Percentiles rank a stretch among this genome's conserved stretches.
Evolutionary conservation across 2,888 invertebrate genomes (phyloP).

Genomic region (Gnatocerus cornutus): DNA sequence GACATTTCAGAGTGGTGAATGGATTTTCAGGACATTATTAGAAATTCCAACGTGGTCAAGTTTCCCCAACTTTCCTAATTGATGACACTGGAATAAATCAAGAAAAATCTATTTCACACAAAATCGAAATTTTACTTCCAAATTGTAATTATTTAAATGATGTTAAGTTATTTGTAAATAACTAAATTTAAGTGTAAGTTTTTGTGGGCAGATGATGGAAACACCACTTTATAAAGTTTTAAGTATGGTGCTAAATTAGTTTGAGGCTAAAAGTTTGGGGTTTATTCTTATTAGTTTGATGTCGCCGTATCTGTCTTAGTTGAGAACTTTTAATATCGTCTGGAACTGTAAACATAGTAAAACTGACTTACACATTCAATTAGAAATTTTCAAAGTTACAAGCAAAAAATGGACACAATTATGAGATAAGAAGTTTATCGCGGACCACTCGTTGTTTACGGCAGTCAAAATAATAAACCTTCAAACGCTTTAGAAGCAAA

Average conservation of each 20-base stretch:
- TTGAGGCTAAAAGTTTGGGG: slow-evolving; percentile 36
- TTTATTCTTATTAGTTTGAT: slow-evolving; percentile 42
- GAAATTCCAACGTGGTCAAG: slow-evolving; percentile 31
- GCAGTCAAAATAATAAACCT: too few species aligned
- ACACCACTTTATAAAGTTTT: slow-evolving; percentile 40
- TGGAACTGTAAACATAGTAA: slow-evolving; percentile 41
- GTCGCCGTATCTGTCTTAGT: slow-evolving; percentile 38
- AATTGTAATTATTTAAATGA: slow-evolving; percentile 9
- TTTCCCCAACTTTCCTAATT: slow-evolving; percentile 32
- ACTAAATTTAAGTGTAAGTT: slow-evolving; percentile 30
- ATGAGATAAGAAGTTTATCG: slow-evolving; percentile 16
- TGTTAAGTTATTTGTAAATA: slow-evolving; percentile 31
- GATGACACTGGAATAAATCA: slow-evolving; percentile 18
- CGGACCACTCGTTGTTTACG: too few species aligned
- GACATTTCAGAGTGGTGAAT: slow-evolving; percentile 27
- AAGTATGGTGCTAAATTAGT: slow-evolving; percentile 42
- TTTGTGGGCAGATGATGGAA: slow-evolving; percentile 33
- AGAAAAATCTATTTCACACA: slow-evolving; percentile 22
- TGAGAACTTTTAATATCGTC: slow-evolving; percentile 42
- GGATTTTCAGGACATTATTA: slow-evolving; percentile 38
- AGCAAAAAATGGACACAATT: slow-evolving; percentile 10
- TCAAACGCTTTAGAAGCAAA: too few species aligned
- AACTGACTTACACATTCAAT: slow-evolving; percentile 40
- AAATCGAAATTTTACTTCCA: too few species aligned
- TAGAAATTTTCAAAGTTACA: slow-evolving; percentile 24